Evolutionary conservation across 1,140 invertebrate species (phyloP).

Genomic region (Caenorhabditis tropicalis): DNA sequence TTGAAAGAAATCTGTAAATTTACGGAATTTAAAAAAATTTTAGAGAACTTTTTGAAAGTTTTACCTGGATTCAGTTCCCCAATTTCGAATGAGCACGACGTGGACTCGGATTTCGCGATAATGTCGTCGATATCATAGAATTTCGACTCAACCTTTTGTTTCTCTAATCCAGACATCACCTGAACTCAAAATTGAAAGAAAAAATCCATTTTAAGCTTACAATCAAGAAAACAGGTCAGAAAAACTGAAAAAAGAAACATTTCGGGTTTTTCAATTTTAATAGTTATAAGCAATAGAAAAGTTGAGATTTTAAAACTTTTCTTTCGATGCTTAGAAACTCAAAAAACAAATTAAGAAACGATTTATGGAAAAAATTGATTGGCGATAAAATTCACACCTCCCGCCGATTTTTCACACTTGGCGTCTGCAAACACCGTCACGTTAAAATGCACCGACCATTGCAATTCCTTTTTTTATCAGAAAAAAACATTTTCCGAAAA

Average conservation of each 20-base stretch:
- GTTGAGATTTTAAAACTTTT: no score
- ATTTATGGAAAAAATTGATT: neutral
- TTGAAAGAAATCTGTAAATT: conserved; percentile 22
- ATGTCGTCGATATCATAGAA: conserved; percentile 46
- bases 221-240: neutral
- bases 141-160: neutral
- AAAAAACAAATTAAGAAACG: neutral
- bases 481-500: no score
- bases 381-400: neutral
- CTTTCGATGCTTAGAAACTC: no score
- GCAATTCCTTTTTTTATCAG: no score
- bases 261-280: neutral
- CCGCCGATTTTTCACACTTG: no score
- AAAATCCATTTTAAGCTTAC: neutral
- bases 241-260: neutral
- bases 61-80: conserved; percentile 1
- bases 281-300: neutral
- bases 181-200: neutral
- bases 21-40: neutral
- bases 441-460: neutral
- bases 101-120: neutral
- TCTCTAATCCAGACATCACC: neutral
- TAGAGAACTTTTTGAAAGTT: neutral
- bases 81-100: conserved; percentile 11
- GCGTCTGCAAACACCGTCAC: neutral